Evolutionary conservation across 2,888 invertebrate species (phyloP).

Genomic region (Glyphotaelius pellucidus): DNA sequence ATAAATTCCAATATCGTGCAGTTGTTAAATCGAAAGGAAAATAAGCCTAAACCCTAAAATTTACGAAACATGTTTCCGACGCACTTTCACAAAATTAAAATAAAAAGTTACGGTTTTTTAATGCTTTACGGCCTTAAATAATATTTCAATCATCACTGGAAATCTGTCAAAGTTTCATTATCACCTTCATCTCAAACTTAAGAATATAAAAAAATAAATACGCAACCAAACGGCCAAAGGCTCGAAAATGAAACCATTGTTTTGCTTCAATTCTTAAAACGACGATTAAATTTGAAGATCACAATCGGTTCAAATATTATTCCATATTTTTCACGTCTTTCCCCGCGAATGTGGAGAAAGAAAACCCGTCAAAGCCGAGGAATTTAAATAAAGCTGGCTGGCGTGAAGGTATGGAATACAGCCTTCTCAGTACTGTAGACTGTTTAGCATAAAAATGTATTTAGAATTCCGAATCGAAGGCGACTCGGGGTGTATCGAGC

Average conservation of each 20-base stretch:
- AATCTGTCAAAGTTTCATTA: background rate
- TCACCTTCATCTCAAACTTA: background rate
- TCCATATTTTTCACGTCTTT: conserved; percentile 15
- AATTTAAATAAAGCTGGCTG: conserved; percentile 13
- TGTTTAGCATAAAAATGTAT: conserved; percentile 64
- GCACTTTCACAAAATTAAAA: background rate
- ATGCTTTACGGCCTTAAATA: background rate
- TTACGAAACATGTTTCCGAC: background rate
- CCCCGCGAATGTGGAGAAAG: background rate
- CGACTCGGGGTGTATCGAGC: conserved; percentile 10
- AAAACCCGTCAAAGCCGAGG: conserved; percentile 3
- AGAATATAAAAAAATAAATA: background rate
- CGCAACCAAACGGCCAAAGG: background rate
- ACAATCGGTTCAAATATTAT: conserved; percentile 48
- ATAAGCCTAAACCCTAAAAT: background rate
- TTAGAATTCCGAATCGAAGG: conserved; percentile 54
- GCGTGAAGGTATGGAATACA: conserved; percentile 21
- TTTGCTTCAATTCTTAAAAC: conserved; percentile 41
- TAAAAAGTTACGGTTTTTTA: background rate
- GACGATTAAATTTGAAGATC: conserved; percentile 45
- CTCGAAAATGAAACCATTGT: conserved; percentile 25
- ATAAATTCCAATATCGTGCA: background rate
- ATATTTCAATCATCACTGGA: background rate
- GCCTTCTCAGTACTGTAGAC: background rate
- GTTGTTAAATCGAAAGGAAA: background rate